These are phyloP conservation scores for Ophiodon elongatus DNA, from an alignment of 2,113 vertebrate genomes.

Conservation along the genomic window DNA sequence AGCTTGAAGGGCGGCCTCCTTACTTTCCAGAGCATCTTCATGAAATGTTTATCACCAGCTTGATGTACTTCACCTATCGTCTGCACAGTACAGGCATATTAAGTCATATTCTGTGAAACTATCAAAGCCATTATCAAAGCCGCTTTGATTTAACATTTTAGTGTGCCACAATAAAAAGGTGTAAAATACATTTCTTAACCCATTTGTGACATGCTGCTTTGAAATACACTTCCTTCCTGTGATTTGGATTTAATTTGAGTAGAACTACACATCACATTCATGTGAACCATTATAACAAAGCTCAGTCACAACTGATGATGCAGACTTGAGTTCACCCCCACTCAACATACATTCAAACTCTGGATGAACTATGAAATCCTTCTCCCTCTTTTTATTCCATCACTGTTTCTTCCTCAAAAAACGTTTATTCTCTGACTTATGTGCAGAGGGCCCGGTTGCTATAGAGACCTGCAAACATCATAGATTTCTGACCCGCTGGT, in stretches of 20 bases:
- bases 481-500: conserved; percentile 66
- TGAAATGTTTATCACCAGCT: conserved; percentile 9
- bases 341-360: conserved; percentile 41
- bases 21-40: conserved; percentile 4
- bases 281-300: conserved; percentile 31
- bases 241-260: conserved; percentile 23
- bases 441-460: conserved; percentile 59
- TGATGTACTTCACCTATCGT: conserved; percentile 13
- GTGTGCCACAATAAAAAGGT: background rate
- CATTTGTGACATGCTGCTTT: conserved; percentile 15
- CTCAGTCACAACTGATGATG: conserved; percentile 60
- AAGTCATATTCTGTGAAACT: conserved; percentile 9
- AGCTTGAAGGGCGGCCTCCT: background rate
- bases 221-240: conserved; percentile 14
- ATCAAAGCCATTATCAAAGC: conserved; percentile 17
- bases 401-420: conserved; percentile 37
- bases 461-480: conserved; percentile 66
- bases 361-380: conserved; percentile 60
- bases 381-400: conserved; percentile 23
- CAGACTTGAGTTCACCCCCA: conserved; percentile 21
- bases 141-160: conserved; percentile 28
- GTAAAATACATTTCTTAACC: conserved; percentile 5
- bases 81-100: background rate
- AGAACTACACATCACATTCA: conserved; percentile 23
- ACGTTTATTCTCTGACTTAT: conserved; percentile 54